Percentiles rank a stretch among this genome's conserved stretches.
Evolutionary conservation across 1,140 invertebrate genomes (phyloP).

Genomic region (Panulirus ornatus): DNA sequence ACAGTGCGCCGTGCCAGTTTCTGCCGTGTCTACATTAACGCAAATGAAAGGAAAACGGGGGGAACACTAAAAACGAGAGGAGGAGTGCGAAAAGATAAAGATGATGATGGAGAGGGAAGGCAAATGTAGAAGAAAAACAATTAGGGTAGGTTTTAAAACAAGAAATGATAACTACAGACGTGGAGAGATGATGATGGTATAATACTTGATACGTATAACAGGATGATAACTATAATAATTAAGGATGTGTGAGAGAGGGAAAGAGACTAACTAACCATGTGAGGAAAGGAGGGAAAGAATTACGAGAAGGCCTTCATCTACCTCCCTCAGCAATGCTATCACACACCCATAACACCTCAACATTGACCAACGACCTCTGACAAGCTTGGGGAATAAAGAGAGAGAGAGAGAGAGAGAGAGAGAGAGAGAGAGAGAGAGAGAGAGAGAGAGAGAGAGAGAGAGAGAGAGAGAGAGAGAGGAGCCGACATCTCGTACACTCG

Average conservation of each 20-base stretch:
- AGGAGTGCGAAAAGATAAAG: neutral
- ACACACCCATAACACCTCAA: no score
- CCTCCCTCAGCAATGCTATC: no score
- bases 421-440: conserved; percentile 33
- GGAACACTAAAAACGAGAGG: neutral
- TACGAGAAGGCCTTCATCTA: neutral
- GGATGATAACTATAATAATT: neutral
- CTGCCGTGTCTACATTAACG: no score
- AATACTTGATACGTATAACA: neutral
- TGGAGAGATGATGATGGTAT: neutral
- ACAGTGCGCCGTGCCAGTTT: no score
- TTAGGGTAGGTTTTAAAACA: neutral
- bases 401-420: neutral
- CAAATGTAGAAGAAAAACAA: neutral
- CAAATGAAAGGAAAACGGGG: neutral
- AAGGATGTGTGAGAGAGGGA: neutral
- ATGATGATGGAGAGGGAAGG: neutral
- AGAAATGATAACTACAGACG: neutral
- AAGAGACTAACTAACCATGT: no score
- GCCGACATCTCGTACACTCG: no score
- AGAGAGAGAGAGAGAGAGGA: no score
- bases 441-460: conserved; percentile 17
- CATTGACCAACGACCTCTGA: no score
- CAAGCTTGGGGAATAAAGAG: no score
- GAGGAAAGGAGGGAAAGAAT: neutral